Evolutionary conservation across 2,113 vertebrate species (phyloP).

Genomic region (Grus americana): DNA sequence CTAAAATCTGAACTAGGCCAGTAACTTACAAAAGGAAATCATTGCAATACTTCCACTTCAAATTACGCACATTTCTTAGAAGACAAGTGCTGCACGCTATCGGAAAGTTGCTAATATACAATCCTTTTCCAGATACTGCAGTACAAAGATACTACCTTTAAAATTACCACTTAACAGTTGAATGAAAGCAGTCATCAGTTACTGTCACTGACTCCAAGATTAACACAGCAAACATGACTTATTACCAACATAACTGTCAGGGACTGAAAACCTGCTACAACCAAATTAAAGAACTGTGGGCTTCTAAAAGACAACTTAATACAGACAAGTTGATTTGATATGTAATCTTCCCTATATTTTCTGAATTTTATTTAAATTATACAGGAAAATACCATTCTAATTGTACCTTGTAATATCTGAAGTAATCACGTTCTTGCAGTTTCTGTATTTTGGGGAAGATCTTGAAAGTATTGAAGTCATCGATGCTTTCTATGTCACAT

Average conservation of each 20-base stretch:
- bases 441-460: constrained; percentile 90
- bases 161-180: not conserved
- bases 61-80: not conserved
- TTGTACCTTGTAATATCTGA: constrained; percentile 94
- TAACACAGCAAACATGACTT: not conserved
- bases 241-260: not conserved
- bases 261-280: not conserved
- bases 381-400: not conserved
- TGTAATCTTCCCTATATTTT: not conserved
- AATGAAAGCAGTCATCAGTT: not conserved
- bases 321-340: not conserved
- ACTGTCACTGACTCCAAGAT: not conserved
- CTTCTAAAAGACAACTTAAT: not conserved
- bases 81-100: not conserved
- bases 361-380: not conserved
- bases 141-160: not conserved
- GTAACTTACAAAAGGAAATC: not conserved
- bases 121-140: not conserved
- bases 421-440: constrained; percentile 91
- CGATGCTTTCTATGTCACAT: constrained; percentile 96
- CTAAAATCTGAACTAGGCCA: not conserved
- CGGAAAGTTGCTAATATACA: not conserved
- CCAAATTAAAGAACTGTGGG: not conserved
- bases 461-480: constrained; percentile 97
- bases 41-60: not conserved